Conservation (phyloP, 2,113 vertebrate genomes). For the Syngnathus scovelli region DNA sequence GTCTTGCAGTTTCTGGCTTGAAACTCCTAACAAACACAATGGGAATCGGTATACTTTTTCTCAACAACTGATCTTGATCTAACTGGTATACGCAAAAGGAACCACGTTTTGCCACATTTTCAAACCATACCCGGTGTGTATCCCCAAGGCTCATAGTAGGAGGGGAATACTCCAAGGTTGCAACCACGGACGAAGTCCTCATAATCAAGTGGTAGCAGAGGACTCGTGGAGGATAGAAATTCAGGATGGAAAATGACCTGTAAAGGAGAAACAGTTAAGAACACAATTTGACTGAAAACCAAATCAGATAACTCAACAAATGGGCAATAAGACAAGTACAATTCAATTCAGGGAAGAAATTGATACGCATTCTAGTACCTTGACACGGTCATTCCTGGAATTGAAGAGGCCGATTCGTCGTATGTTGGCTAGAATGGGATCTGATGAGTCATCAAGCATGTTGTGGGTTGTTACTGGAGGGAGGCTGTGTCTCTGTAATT, state of each 20-base stretch:
- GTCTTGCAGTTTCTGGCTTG: too few species aligned
- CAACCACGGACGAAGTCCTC: constrained; percentile 96
- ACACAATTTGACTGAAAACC: background rate
- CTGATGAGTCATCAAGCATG: constrained; percentile 85
- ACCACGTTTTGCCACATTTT: too few species aligned
- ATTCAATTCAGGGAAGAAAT: background rate
- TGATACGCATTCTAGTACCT: constrained; percentile 65
- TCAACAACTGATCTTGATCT: too few species aligned
- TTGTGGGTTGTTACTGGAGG: constrained; percentile 98
- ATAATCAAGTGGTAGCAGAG: constrained; percentile 92
- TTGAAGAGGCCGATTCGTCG: constrained; percentile 93
- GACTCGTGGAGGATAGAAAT: constrained; percentile 95
- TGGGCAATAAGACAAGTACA: background rate
- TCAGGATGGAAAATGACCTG: constrained; percentile 94
- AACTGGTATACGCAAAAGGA: too few species aligned
- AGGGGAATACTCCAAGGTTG: constrained; percentile 94
- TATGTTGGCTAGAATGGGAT: constrained; percentile 89
- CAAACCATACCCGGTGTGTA: constrained; percentile 85
- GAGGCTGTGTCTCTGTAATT: constrained; percentile 79
- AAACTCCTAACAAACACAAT: too few species aligned
- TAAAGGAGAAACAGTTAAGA: background rate
- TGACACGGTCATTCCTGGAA: constrained; percentile 84
- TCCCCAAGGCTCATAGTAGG: constrained; percentile 98
- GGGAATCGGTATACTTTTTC: too few species aligned
- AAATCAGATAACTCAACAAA: background rate